Evolutionary conservation across 1,140 invertebrate species (phyloP), one percentile per base, ranked within the genome.

Genomic region (Drosophila trapezifrons): DNA sequence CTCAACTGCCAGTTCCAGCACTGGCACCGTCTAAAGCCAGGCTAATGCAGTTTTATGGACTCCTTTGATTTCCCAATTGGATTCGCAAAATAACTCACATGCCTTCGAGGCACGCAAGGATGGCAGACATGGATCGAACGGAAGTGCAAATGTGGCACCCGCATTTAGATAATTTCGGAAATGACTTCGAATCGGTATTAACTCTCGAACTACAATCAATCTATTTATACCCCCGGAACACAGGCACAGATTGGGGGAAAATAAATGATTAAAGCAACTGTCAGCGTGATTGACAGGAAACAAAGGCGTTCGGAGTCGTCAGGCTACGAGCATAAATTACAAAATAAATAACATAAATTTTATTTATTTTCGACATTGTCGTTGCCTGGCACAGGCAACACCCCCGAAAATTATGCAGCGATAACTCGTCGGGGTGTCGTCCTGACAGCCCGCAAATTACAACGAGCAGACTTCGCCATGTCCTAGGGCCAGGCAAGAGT

Each of bases 341-440:
- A 66, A 79, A 86, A 86, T 86, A 86, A 86, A 86, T 86, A 86
- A 64, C 83, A 86, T 86, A 82, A 79, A 86, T 86, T 66, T 62
- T n/a, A 51, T 80, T 54, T 60, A 58, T 57, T 46, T 55, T 40
- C 59, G 47, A 71, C 59, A 72, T 78, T 81, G 82, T 78, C 83
- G 76, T 73, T 87, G 83, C 83, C 83, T 73, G 79, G 83, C 79
- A 79, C 57, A 58, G 42, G 25, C 25, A 29, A 22, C 27, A 40
- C 38, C 49, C 4, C 37, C 60, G 9, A 78, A 66, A 65, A 69
- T 64, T 70, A 77, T 77, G 64, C 58, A 76, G 52, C 57, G 77
- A 59, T 75, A 57, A 75, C 42, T 60, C 56, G 66, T 55, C 45
- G 51, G 54, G 37, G 45, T 72, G 54, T 67, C 62, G 47, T 42